These are phyloP conservation scores for Opisthocomus hoazin DNA, from an alignment of 2,113 vertebrate genomes.

Conservation along the genomic window DNA sequence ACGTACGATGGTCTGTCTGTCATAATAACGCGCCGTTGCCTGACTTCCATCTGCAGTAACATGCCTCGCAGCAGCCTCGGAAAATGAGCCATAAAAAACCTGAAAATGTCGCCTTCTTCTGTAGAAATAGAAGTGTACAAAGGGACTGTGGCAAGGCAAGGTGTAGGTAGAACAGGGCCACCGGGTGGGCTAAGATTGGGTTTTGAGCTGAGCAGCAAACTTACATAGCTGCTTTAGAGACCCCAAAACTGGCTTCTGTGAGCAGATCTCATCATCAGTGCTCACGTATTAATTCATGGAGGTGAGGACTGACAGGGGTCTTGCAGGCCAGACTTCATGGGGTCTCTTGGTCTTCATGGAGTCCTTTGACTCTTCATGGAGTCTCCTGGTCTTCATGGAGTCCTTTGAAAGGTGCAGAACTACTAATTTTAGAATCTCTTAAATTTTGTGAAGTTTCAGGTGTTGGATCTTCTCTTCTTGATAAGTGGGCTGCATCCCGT, in stretches of 20 bases:
- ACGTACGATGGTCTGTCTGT: fast-evolving
- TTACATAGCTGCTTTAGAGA: background rate
- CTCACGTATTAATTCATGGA: background rate
- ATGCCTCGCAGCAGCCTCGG: background rate
- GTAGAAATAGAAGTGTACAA: background rate
- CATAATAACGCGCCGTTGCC: background rate
- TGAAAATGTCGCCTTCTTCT: background rate
- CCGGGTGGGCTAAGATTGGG: background rate
- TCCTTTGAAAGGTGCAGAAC: background rate
- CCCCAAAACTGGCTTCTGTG: background rate
- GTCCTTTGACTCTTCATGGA: too few species aligned
- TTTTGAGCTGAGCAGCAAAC: background rate
- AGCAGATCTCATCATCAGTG: background rate
- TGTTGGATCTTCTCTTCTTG: background rate
- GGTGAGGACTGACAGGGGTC: background rate
- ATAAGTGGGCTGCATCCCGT: background rate
- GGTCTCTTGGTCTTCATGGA: background rate
- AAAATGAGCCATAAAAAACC: background rate
- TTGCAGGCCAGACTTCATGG: background rate
- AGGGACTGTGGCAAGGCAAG: background rate
- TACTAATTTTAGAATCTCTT: background rate
- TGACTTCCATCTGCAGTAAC: background rate
- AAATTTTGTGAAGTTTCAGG: background rate
- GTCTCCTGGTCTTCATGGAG: background rate
- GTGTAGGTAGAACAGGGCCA: background rate